phyloP scores from a whole-genome alignment of 2,888 invertebrate species.

The Tiliacea citrago region DNA sequence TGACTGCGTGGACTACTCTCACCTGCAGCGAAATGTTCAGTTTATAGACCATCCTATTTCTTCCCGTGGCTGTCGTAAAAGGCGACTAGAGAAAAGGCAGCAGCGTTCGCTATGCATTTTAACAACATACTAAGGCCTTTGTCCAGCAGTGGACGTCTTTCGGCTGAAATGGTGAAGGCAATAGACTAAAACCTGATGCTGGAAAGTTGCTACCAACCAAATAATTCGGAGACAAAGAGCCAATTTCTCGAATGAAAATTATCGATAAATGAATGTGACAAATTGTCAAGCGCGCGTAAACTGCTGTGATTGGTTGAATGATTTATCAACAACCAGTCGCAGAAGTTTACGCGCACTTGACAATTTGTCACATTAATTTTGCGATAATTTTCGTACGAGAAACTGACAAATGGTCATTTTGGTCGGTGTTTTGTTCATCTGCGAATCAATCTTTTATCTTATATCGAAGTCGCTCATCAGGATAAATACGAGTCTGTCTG shows the following conservation, averaged over 20 bases:
- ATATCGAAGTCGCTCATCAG: not conserved
- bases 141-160: no score
- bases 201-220: not conserved
- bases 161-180: not conserved
- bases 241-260: not conserved
- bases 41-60: not conserved
- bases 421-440: not conserved
- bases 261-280: not conserved
- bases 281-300: not conserved
- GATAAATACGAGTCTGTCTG: not conserved
- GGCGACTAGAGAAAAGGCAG: no score
- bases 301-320: not conserved
- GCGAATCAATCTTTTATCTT: not conserved
- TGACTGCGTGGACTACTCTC: slow-evolving; percentile 51
- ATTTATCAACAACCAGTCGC: not conserved
- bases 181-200: not conserved
- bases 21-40: slow-evolving; percentile 20
- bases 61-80: not conserved
- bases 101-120: no score
- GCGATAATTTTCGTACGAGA: not conserved
- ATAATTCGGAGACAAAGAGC: not conserved
- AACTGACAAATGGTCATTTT: not conserved
- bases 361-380: not conserved
- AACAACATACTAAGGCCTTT: no score
- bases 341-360: not conserved